phyloP scores from a whole-genome alignment of 2,888 invertebrate genomes.

The Drosophila infuscata region DNA sequence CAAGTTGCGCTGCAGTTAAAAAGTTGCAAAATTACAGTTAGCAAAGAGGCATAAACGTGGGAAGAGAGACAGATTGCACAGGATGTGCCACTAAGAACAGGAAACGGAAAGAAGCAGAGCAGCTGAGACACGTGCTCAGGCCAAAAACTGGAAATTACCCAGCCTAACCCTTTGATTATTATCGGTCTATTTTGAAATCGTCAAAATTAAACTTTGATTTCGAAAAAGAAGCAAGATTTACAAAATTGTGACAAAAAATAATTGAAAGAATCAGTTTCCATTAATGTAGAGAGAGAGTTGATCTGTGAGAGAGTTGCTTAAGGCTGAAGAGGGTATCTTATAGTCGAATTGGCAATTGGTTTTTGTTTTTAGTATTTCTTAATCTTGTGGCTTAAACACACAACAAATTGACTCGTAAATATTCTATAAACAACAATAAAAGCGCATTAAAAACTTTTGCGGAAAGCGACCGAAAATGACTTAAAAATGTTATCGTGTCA shows the following conservation, averaged over 20 bases:
- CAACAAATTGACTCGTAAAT: slow-evolving; percentile 52
- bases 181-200: not conserved
- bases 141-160: not conserved
- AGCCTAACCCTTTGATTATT: not conserved
- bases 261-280: not conserved
- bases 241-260: no score
- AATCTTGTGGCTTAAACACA: slow-evolving; percentile 8
- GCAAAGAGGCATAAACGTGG: slow-evolving; percentile 1
- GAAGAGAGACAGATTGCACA: not conserved
- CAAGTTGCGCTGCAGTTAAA: slow-evolving; percentile 57
- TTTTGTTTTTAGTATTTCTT: not conserved
- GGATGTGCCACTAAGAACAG: slow-evolving; percentile 10
- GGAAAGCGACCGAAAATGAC: slow-evolving; percentile 29
- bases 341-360: not conserved
- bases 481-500: slow-evolving; percentile 63
- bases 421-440: slow-evolving; percentile 65
- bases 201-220: not conserved
- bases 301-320: not conserved
- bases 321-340: not conserved
- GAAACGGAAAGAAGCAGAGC: slow-evolving; percentile 19
- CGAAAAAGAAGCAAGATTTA: not conserved
- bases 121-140: slow-evolving; percentile 15
- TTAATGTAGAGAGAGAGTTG: not conserved
- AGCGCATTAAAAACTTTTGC: slow-evolving; percentile 58
- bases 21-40: slow-evolving; percentile 56